These are phyloP conservation scores for Lochmaea capreae DNA, from an alignment of 2,888 invertebrate species.

Conservation along the genomic window DNA sequence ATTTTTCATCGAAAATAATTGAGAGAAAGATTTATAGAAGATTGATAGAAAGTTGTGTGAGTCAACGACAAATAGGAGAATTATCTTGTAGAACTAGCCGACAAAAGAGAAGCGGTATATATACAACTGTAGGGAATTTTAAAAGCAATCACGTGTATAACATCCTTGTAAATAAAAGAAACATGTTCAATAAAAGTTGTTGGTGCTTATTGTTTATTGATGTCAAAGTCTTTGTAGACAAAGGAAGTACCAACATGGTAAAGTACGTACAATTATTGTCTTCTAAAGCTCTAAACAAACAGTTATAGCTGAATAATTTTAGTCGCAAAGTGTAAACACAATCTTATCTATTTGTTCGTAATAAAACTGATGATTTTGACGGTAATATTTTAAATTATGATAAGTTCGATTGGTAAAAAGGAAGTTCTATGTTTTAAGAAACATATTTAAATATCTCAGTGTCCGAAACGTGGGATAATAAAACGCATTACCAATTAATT, in stretches of 20 bases:
- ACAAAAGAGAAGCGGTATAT: conserved; percentile 53
- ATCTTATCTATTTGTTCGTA: neutral
- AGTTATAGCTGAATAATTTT: conserved; percentile 3
- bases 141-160: conserved; percentile 46
- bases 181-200: conserved; percentile 45
- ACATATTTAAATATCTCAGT: no score
- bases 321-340: neutral
- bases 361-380: neutral
- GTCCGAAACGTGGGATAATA: no score
- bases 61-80: conserved; percentile 55
- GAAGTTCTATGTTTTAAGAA: no score
- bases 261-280: neutral
- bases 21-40: conserved; percentile 51
- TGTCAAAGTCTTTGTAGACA: conserved; percentile 19
- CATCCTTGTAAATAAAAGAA: conserved; percentile 44
- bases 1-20: conserved; percentile 35
- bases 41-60: conserved; percentile 52
- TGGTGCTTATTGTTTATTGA: conserved; percentile 38
- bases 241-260: conserved; percentile 15
- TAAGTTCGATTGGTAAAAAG: neutral
- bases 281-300: neutral
- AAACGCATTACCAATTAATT: no score
- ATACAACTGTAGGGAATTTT: conserved; percentile 45
- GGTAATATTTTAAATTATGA: neutral
- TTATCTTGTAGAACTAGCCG: conserved; percentile 53